Percentiles rank a stretch among this genome's conserved stretches.
Evolutionary conservation across 2,113 vertebrate genomes (phyloP).

Genomic region (Thermophis baileyi): DNA sequence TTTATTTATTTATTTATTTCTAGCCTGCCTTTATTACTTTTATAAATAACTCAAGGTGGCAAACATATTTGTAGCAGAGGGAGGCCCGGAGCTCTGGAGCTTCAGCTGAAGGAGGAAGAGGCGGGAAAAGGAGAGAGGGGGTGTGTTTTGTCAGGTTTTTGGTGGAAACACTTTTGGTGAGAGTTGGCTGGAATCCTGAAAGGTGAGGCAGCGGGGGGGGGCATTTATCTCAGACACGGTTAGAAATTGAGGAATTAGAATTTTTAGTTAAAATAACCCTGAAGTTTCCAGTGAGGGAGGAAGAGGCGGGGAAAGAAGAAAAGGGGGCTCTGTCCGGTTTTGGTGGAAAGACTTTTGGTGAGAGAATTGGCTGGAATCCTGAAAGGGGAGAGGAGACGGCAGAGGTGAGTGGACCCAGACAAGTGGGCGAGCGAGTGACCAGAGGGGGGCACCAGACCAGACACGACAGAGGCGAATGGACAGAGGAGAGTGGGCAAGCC

Average conservation of each 20-base stretch:
- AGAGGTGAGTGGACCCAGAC: background rate
- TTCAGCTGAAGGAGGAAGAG: background rate
- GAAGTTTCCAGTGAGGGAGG: background rate
- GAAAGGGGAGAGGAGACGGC: background rate
- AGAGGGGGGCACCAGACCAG: background rate
- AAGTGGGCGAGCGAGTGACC: background rate
- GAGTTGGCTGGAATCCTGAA: background rate
- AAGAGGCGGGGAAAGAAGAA: background rate
- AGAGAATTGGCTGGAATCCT: background rate
- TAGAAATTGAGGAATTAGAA: background rate
- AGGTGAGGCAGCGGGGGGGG: background rate
- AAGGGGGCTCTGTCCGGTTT: background rate
- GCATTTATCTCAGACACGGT: background rate
- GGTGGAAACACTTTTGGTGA: background rate
- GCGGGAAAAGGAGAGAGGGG: background rate
- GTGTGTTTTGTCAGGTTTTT: background rate
- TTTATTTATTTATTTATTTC: background rate
- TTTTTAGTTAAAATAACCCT: background rate
- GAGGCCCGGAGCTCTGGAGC: background rate
- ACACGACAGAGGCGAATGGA: background rate
- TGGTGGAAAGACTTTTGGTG: background rate
- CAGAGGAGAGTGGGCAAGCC: background rate
- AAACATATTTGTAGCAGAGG: background rate
- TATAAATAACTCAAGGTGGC: background rate
- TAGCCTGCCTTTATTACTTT: background rate